Conservation (phyloP, 1,140 invertebrate species). For the Euschistus heros region DNA sequence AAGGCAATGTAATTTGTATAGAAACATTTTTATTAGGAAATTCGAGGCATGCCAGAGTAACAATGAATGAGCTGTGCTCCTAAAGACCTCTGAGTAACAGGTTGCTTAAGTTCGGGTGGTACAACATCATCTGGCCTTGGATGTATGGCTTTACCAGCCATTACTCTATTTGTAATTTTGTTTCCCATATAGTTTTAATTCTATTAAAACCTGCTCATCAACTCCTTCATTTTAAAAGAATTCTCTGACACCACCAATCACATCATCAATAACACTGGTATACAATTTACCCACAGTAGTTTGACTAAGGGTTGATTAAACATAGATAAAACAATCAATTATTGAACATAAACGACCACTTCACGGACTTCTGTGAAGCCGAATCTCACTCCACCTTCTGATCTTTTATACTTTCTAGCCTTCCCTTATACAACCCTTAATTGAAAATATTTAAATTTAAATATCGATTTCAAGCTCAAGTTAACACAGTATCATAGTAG, state of each 20-base stretch:
- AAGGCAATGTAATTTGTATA: slow-evolving; percentile 53
- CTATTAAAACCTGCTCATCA: slow-evolving; percentile 91
- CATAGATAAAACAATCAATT: slow-evolving; percentile 8
- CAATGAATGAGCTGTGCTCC: too few relatives aligned
- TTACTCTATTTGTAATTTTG: slow-evolving; percentile 70
- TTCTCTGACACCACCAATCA: slow-evolving; percentile 83
- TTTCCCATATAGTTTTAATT: slow-evolving; percentile 90
- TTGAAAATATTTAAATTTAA: too few relatives aligned
- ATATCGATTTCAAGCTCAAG: too few relatives aligned
- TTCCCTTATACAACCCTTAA: slow-evolving; percentile 9
- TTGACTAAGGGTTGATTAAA: slow-evolving; percentile 40
- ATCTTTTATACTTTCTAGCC: slow-evolving; percentile 16
- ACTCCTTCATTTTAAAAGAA: slow-evolving; percentile 94
- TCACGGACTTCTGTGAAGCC: slow-evolving; percentile 29
- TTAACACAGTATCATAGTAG: too few relatives aligned
- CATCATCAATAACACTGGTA: slow-evolving; percentile 92
- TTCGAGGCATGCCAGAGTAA: slow-evolving; percentile 30
- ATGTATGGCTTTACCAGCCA: slow-evolving; percentile 81
- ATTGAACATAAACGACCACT: not conserved
- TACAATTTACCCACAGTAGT: slow-evolving; percentile 73
- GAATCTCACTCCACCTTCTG: not conserved
- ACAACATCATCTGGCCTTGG: slow-evolving; percentile 1
- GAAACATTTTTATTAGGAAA: slow-evolving; percentile 42
- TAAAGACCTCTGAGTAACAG: not conserved
- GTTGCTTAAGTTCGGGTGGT: not conserved